Percentiles rank a stretch among this genome's conserved stretches.
phyloP scores from a whole-genome alignment of 2,797 vertebrate genomes.

The Pitangus sulphuratus region DNA sequence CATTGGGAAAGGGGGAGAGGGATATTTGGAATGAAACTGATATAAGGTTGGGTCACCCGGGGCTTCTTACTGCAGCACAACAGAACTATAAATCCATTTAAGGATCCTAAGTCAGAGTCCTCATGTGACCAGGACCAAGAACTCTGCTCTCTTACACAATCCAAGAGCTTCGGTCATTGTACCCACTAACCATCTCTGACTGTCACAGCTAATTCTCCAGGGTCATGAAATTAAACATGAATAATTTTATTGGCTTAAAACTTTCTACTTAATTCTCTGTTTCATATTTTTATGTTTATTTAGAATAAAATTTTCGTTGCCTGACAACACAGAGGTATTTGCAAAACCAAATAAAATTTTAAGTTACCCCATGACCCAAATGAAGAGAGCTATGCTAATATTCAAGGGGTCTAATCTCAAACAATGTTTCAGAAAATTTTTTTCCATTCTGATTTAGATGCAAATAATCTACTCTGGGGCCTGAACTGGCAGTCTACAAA shows the following conservation, averaged over 20 bases:
- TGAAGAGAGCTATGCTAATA: not conserved
- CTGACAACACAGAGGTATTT: not conserved
- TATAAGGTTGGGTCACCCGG: not conserved
- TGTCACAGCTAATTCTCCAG: not conserved
- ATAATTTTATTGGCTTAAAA: not conserved
- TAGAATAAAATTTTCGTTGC: not conserved
- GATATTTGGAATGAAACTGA: not conserved
- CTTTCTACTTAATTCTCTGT: not conserved
- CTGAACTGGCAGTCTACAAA: not conserved
- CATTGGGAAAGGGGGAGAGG: not conserved
- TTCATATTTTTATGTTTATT: not conserved
- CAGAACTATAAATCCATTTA: not conserved
- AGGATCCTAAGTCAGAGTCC: not conserved
- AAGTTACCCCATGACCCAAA: not conserved
- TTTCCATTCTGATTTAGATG: not conserved
- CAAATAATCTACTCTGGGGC: not conserved
- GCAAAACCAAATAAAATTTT: not conserved
- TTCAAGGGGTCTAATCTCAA: not conserved
- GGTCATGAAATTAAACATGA: not conserved
- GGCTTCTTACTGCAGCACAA: not conserved
- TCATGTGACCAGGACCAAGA: not conserved
- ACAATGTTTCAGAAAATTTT: not conserved
- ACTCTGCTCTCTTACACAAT: not conserved
- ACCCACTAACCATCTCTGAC: not conserved
- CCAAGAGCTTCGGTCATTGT: not conserved